Base-by-base conservation (phyloP, 2,797 vertebrate genomes). In the Schizothorax lantsangensis region DNA sequence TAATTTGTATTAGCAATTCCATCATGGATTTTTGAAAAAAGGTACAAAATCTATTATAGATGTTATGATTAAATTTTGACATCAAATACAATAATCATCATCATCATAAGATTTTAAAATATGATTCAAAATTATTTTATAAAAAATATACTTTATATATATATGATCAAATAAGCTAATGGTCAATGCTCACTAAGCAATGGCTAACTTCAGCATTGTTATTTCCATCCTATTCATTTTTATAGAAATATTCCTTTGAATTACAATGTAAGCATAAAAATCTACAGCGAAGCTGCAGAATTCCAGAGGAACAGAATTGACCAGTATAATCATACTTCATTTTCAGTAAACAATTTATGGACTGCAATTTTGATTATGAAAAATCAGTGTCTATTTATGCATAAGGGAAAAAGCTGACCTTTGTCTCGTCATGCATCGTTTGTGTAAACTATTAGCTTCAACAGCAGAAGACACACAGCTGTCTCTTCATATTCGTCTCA, bases 361-460 rank as follows among this genome's bases (percentile, higher is more conserved):
- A 47, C 14, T 19, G 33, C 2, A 23, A 30, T 59, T 83, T 15
- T 77, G 30, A 49, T 68, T 26, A 14, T n/a, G 23, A 68, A 68
- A 82, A 54, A 71, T 9, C 1, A 40, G 5, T 77, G 0, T 68
- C 17, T 57, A 17, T 52, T 78, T 45, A 83, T 45, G 57, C 8
- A 77, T 64, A 62, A 66, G 4, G 30, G 21, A 68, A 30, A 77
- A 59, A 49, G 43, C 1, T 85, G 72, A 36, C 26, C 43, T 82
- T 26, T 38, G 6, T 54, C 5, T 86, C n/a, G 21, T 14, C 59
- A 11, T 64, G 75, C 75, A 83, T 80, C 62, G 30, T 26, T 86
- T 78, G 72, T 88, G 59, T 84, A 74, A 45, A 81, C 68, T 79
- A 78, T 84, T 84, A 84, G 81, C 84, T 86, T 68, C 33, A 36